Evolutionary conservation across 2,888 invertebrate genomes (phyloP), one percentile per base, ranked within the genome.

Genomic region (Tenthredo notha): DNA sequence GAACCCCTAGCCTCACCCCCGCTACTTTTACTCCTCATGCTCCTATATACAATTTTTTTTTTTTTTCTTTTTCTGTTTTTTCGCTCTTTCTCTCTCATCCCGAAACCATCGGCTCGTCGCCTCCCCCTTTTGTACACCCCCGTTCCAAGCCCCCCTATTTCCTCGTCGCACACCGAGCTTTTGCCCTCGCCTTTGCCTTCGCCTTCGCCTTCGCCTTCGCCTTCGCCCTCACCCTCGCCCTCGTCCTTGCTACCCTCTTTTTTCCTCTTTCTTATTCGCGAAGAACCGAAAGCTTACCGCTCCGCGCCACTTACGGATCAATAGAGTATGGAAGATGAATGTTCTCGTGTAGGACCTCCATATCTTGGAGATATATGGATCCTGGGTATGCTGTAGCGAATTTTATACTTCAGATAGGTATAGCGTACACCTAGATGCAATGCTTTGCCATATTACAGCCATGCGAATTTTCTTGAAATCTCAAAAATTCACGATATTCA

Each of bases 241-340:
- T 87, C 90, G 89, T 88, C 88, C 65, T 86, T 84, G 37, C 65
- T 83, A 86, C 85, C 85, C 80, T 86, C 80, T 87, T 86, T 87
- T 88, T 87, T 85, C 84, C 85, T 86, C 83, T 85, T 78, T 83
- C 85, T 84, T 84, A 80, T 80, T 80, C 61, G 70, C 83, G 67
- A 83, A 67, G 67, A 67, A 67, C 83, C 47, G 67, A 65, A 83
- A 61, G 65, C 50, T 80, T 83, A 83, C 83, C 83, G 89, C 90
- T 85, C 87, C 89, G 91, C 91, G 90, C 91, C 91, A 91, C 91
- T 91, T 91, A 91, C 91, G 91, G 92, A 92, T 92, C 92, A 92
- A 92, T 92, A 92, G 92, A 90, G 90, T 92, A 92, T 91, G 91
- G 91, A 91, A 92, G 91, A 92, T 92, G 91, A 92, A 92, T 91